These are phyloP conservation scores for Lagenorhynchus albirostris DNA, from an alignment of 2,113 vertebrate species.

Conservation along the genomic window DNA sequence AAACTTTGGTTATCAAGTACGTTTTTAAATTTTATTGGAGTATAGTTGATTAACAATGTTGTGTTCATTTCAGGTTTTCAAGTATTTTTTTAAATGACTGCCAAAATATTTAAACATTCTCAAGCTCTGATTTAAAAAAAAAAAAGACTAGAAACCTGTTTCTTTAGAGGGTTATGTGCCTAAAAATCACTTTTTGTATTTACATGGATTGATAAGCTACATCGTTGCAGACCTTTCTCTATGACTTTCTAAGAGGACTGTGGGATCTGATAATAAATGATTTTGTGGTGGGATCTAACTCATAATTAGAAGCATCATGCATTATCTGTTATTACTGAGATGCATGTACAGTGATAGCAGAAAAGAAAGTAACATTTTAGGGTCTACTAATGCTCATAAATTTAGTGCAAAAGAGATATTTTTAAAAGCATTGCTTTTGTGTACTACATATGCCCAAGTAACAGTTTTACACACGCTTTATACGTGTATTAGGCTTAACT, in stretches of 20 bases:
- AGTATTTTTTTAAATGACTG: constrained; percentile 7
- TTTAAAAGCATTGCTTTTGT: background rate
- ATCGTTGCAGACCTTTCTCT: background rate
- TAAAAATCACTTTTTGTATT: background rate
- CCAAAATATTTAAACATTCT: background rate
- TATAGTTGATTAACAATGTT: too few relatives aligned
- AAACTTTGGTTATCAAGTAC: background rate
- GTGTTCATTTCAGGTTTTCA: background rate
- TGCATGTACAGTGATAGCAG: background rate
- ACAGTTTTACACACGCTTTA: background rate
- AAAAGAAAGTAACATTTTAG: background rate
- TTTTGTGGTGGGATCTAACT: background rate
- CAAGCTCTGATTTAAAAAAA: background rate
- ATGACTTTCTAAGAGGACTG: background rate
- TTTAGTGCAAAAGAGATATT: background rate
- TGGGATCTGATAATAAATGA: background rate
- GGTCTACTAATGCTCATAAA: background rate
- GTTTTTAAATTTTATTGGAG: background rate
- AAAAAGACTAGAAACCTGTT: background rate
- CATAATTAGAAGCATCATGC: background rate
- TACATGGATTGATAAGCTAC: background rate
- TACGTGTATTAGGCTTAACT: background rate
- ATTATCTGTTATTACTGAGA: background rate
- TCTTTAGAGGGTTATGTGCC: background rate
- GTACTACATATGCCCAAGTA: background rate